Evolutionary conservation across 2,888 invertebrate genomes (phyloP).

Genomic region (Melieria crassipennis): DNA sequence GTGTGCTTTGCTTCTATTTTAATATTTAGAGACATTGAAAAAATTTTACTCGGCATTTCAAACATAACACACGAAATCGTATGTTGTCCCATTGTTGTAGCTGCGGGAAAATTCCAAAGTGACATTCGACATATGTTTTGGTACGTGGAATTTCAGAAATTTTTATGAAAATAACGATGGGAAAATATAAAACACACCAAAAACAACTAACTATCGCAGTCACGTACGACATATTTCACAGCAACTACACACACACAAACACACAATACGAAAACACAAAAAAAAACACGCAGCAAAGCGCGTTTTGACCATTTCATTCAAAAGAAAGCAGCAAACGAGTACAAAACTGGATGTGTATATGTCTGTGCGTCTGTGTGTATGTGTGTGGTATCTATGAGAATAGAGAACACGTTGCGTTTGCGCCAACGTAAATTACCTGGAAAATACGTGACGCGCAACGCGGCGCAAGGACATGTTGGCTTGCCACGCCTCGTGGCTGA

Average conservation of each 20-base stretch:
- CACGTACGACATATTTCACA: neutral
- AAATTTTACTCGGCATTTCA: no score
- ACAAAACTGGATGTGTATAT: constrained; percentile 5
- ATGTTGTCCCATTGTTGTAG: no score
- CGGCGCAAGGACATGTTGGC: constrained; percentile 11
- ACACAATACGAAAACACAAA: neutral
- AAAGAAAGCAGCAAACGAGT: neutral
- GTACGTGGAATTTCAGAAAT: no score
- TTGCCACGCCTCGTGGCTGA: constrained; percentile 8
- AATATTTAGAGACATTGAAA: no score
- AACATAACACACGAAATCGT: no score
- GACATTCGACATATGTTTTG: no score
- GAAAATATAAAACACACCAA: no score
- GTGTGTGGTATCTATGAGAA: neutral
- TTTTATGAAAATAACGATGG: no score
- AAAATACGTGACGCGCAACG: constrained; percentile 59
- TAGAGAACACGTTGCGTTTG: constrained; percentile 41
- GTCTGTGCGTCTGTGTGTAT: no score
- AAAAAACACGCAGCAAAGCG: neutral
- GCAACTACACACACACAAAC: neutral
- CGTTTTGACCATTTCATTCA: constrained; percentile 1
- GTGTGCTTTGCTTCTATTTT: no score
- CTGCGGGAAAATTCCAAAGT: no score
- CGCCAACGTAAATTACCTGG: constrained; percentile 62
- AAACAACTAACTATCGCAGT: neutral